phyloP scores from a whole-genome alignment of 2,888 invertebrate species.

The Drosophila algonquin region DNA sequence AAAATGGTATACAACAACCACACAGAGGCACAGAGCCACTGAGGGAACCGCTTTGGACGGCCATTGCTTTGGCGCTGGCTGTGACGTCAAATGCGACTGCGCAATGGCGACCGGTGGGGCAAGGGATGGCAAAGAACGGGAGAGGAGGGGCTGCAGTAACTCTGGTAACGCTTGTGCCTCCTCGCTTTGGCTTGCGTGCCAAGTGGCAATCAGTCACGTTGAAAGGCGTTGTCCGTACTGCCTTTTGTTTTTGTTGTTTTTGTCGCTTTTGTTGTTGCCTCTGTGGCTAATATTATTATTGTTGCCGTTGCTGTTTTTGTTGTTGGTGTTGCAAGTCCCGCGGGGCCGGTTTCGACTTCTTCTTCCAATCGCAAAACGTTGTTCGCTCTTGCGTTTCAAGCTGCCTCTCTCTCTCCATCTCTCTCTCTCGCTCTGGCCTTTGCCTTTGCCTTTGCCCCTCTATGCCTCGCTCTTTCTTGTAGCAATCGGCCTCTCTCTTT shows the following conservation, averaged over 20 bases:
- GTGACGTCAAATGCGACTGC: slow-evolving; percentile 57
- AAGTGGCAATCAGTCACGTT: slow-evolving; percentile 76
- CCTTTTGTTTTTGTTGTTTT: slow-evolving; percentile 17
- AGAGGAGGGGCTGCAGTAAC: slow-evolving; percentile 32
- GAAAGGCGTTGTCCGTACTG: slow-evolving; percentile 66
- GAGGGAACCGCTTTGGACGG: slow-evolving; percentile 62
- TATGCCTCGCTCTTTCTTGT: slow-evolving; percentile 1
- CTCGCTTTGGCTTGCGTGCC: slow-evolving; percentile 72
- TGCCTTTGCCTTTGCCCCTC: not conserved
- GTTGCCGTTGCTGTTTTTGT: not conserved
- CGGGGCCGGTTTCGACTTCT: slow-evolving; percentile 59
- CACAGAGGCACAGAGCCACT: slow-evolving; percentile 7
- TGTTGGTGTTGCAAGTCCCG: slow-evolving; percentile 3
- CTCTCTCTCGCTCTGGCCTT: slow-evolving; percentile 17
- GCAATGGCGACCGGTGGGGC: slow-evolving; percentile 56
- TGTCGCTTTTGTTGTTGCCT: not conserved
- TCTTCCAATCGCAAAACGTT: slow-evolving; percentile 77
- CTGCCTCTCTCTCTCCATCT: slow-evolving; percentile 5
- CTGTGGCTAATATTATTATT: not conserved
- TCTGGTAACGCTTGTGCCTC: slow-evolving; percentile 27
- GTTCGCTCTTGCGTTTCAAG: slow-evolving; percentile 52
- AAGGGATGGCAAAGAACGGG: not conserved
- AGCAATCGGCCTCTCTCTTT: slow-evolving; percentile 8
- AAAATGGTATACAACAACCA: slow-evolving; percentile 62
- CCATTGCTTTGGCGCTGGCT: slow-evolving; percentile 67